A percentile compares a stretch with the other conserved stretches of the same genome.
phyloP scores from a whole-genome alignment of 1,140 invertebrate genomes.

The Protaetia brevitarsis region DNA sequence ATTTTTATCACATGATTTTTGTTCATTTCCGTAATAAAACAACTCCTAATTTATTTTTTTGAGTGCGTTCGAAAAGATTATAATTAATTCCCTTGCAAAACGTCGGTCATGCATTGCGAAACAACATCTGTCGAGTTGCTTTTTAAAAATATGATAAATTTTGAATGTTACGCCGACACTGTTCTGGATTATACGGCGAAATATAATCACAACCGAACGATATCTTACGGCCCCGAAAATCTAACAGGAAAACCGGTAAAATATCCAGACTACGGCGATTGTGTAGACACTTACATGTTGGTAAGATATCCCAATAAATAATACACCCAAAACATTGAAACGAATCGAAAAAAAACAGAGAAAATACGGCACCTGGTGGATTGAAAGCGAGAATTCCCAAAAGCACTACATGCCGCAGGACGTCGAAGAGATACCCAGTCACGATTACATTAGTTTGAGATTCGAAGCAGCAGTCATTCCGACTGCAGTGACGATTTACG shows the following conservation, averaged over 20 bases:
- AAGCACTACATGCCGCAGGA: constrained; percentile 72
- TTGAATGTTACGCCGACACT: constrained; percentile 65
- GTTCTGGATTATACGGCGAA: constrained; percentile 84
- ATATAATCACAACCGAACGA: constrained; percentile 82
- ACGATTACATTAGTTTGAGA: constrained; percentile 83
- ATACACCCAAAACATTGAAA: too few species aligned
- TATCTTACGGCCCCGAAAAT: constrained; percentile 85
- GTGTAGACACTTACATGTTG: constrained; percentile 84
- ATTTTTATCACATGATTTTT: too few species aligned
- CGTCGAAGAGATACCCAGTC: constrained; percentile 62
- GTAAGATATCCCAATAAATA: too few species aligned
- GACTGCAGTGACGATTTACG: constrained; percentile 73
- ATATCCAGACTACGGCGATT: constrained; percentile 86
- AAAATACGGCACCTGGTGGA: constrained; percentile 89
- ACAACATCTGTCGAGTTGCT: background rate
- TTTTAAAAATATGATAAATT: constrained; percentile 41
- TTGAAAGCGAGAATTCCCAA: constrained; percentile 67
- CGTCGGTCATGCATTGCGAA: too few species aligned
- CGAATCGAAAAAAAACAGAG: too few species aligned
- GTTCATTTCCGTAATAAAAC: too few species aligned
- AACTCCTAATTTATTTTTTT: too few species aligned
- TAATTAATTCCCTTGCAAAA: too few species aligned
- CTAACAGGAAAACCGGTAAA: constrained; percentile 77
- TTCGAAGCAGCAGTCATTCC: constrained; percentile 77
- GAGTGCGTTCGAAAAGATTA: too few species aligned